Evolutionary conservation across 2,888 invertebrate species (phyloP), one percentile per base, ranked within the genome.

Genomic region (Drosophila subquinaria): DNA sequence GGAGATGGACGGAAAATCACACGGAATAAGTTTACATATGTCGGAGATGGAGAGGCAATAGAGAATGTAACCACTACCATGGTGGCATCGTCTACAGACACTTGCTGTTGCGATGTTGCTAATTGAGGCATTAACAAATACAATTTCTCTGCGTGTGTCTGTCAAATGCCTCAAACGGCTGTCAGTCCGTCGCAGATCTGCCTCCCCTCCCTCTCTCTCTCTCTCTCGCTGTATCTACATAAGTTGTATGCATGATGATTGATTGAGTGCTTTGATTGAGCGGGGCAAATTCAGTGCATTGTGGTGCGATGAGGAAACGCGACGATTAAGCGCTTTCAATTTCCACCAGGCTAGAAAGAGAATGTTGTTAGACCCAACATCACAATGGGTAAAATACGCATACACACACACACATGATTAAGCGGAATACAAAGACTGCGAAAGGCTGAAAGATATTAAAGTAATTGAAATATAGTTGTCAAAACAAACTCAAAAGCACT

Each of bases 191-290:
- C 51, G 63, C 66, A 62, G 27, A 53, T 38, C 11, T 61, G n/a
- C 38, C 23, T 15, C 4, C 45, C 5, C 4, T 10, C 30, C 9
- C 52, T 64, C 55, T 53, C 69, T 61, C 43, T 45, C 6, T 11
- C 20, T 5, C 11, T 20, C 43, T 43, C 20, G 6, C 11, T 20
- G 20, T 20, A 2, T 43, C 20, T 13, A 6, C 27, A 27, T 6
- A 20, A 43, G 20, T 43, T 20, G 5, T 11, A 11, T 43, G 20
- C 11, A 20, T 36, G 56, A 62, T 80, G 81, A 82, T 74, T 84
- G 82, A 79, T 84, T 79, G 76, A 68, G 62, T 63, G 56, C 56
- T 68, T 72, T 75, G 75, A 83, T 79, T 79, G 27, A 83, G 69
- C 81, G 71, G 36, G 36, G 13, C 36, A 33, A 33, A 2, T 6